Percentiles rank a stretch among this genome's conserved stretches.
Evolutionary conservation across 2,888 invertebrate genomes (phyloP).

Genomic region (Scaptomyza caliginosa): DNA sequence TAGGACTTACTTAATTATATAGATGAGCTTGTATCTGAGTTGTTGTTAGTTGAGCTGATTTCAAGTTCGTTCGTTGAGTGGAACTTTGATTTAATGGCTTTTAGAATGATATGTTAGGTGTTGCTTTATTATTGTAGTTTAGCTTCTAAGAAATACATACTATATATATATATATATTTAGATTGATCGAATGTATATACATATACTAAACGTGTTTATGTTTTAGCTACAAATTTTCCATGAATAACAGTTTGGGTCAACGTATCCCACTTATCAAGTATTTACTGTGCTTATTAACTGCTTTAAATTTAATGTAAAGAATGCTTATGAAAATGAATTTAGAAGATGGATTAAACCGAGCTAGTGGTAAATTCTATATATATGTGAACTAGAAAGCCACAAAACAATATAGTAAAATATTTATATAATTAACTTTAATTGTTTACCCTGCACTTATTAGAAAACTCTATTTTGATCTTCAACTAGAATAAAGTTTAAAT

Average conservation of each 20-base stretch:
- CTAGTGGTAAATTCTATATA: neutral
- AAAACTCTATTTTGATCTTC: neutral
- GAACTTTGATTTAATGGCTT: constrained; percentile 32
- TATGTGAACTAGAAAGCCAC: neutral
- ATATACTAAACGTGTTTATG: constrained; percentile 16
- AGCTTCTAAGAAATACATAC: constrained; percentile 28
- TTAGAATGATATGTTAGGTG: constrained; percentile 54
- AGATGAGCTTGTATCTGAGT: constrained; percentile 53
- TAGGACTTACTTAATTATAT: constrained; percentile 24
- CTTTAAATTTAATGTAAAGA: constrained; percentile 15
- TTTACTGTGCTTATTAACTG: constrained; percentile 8
- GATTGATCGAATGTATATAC: constrained; percentile 21
- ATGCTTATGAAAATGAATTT: constrained; percentile 9
- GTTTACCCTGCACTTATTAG: constrained; percentile 1
- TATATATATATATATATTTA: constrained; percentile 5
- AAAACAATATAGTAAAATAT: neutral
- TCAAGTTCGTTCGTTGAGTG: constrained; percentile 22
- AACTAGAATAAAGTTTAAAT: neutral
- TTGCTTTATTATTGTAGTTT: constrained; percentile 71
- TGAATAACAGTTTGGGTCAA: neutral
- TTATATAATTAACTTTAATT: neutral
- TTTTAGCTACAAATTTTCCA: constrained; percentile 13
- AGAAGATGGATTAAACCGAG: neutral
- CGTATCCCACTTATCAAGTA: neutral
- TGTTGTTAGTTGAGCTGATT: constrained; percentile 21